Percentiles rank a stretch among this genome's conserved stretches.
These are phyloP conservation scores for Ceratina australensis DNA, from an alignment of 1,140 invertebrate genomes.

Conservation along the genomic window DNA sequence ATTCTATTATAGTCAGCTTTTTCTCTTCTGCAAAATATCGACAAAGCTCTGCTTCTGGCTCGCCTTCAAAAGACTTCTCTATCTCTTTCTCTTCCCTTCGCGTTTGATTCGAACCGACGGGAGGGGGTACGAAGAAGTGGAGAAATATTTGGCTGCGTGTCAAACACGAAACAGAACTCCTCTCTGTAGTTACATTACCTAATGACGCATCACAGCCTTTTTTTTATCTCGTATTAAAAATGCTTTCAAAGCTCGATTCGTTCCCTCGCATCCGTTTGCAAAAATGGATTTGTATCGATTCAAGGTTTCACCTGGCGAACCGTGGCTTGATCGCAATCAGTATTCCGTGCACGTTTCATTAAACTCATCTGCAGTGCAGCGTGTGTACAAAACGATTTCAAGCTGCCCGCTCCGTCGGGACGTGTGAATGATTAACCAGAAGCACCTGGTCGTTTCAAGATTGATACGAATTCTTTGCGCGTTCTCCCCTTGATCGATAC, in stretches of 20 bases:
- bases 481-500: not conserved
- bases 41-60: slow-evolving; percentile 7
- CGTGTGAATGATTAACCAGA: not conserved
- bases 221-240: not conserved
- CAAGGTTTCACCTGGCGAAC: slow-evolving; percentile 27
- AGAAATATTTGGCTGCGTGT: slow-evolving; percentile 23
- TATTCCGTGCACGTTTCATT: slow-evolving; percentile 20
- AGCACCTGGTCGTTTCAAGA: not conserved
- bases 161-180: not conserved
- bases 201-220: not conserved
- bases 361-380: not conserved
- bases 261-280: not conserved
- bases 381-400: not conserved
- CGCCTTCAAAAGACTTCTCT: slow-evolving; percentile 25
- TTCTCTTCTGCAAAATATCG: no score
- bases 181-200: slow-evolving; percentile 1
- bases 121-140: slow-evolving; percentile 3
- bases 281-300: slow-evolving; percentile 26
- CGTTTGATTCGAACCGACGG: not conserved
- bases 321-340: slow-evolving; percentile 17
- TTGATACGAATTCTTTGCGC: not conserved
- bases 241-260: not conserved
- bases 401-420: no score
- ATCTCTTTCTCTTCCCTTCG: not conserved
- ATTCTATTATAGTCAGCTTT: not conserved